A percentile compares a stretch with the other conserved stretches of the same genome.
Evolutionary conservation across 2,113 vertebrate species (phyloP).

Genomic region (Notothenia coriiceps): DNA sequence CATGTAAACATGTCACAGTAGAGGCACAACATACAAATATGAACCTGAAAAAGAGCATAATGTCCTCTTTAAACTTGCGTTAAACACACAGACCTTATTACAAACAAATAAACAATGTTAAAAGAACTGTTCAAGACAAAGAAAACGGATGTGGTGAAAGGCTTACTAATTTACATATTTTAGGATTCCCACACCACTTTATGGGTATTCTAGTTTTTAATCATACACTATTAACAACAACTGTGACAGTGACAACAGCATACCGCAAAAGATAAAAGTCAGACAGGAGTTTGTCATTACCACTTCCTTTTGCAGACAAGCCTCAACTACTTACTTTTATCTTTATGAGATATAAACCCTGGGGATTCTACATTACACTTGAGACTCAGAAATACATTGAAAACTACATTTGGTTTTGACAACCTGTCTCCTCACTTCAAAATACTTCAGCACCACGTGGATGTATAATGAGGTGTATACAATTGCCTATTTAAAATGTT

Average conservation of each 20-base stretch:
- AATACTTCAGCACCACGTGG: not conserved
- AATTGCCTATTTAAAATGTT: not conserved
- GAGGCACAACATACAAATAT: too few relatives aligned
- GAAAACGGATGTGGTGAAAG: too few relatives aligned
- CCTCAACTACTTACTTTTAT: slow-evolving; percentile 26
- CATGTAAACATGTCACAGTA: too few relatives aligned
- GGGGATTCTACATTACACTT: not conserved
- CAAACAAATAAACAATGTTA: too few relatives aligned
- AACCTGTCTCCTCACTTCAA: slow-evolving; percentile 13
- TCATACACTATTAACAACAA: not conserved
- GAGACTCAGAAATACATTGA: not conserved
- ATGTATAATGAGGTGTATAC: slow-evolving; percentile 8
- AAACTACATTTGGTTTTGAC: slow-evolving; percentile 12
- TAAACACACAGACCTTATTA: too few relatives aligned
- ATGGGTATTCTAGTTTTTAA: too few relatives aligned
- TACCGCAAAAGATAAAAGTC: not conserved
- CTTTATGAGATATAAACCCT: slow-evolving; percentile 8
- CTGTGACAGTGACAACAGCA: slow-evolving; percentile 1
- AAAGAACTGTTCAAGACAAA: too few relatives aligned
- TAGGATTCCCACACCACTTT: too few relatives aligned
- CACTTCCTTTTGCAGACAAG: not conserved
- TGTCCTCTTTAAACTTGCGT: too few relatives aligned
- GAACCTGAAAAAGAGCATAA: too few relatives aligned
- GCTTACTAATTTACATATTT: too few relatives aligned
- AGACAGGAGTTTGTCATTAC: not conserved